Base-by-base conservation (phyloP, 2,113 vertebrate species). In the Centropristis striata region DNA sequence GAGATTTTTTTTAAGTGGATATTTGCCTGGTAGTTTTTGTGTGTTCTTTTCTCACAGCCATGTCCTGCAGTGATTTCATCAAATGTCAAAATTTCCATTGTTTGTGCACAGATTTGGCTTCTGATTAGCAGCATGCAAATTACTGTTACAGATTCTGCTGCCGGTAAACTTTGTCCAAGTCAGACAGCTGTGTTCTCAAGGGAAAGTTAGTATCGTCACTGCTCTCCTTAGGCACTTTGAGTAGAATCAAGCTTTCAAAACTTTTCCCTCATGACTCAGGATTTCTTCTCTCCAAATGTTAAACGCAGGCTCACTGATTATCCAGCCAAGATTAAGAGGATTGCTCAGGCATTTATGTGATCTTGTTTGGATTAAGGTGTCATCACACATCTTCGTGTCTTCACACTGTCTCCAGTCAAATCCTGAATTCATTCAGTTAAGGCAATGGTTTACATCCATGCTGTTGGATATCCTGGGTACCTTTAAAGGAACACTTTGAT, bases 151-250 rank as follows among this genome's bases (percentile, higher is more conserved):
- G 70, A 7, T 28, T 41, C 11, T n/a, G 5, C 70, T 81, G 67
- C 54, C 13, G 12, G 75, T 67, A 71, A 78, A 60, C 12, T 32
- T 28, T 53, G 55, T 85, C 81, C 80, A 78, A 78, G 69, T 12
- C 32, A 75, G 70, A 79, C 90, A 88, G 87, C 88, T 90, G 90
- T 55, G 70, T 73, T 91, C 90, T 83, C 87, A 66, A 20, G 87
- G 80, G 87, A 86, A 87, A 54, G n/a, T 59, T 65, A 25, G 28
- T 47, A 41, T 53, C 44, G 53, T 68, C 37, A 51, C 14, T 13
- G 1, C 39, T 86, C 28, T 83, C 79, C 74, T 80, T 25, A 53
- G 71, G 82, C 71, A 37, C n/a, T 83, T 85, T 60, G 16, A 74
- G 72, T 65, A 67, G 63, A 71, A 69, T 83, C 71, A 81, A 72